A percentile compares a stretch with the other conserved stretches of the same genome.
phyloP scores from a whole-genome alignment of 2,888 invertebrate genomes.

The Drosophila ochracea region DNA sequence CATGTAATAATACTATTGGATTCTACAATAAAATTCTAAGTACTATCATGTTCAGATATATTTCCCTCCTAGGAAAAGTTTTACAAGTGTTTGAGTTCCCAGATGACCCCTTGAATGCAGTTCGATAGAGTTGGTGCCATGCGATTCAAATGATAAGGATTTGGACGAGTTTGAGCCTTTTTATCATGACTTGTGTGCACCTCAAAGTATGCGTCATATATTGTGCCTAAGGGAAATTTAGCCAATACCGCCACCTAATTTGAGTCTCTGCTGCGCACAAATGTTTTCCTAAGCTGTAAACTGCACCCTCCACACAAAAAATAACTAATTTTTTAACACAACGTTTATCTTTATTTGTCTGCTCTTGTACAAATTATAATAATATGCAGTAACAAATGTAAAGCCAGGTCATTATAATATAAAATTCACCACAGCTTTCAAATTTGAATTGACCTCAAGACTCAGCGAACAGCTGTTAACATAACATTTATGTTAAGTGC shows the following conservation, averaged over 20 bases:
- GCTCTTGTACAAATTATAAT: neutral
- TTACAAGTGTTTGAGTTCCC: neutral
- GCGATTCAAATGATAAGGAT: neutral
- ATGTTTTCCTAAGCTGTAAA: neutral
- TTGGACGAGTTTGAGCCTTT: neutral
- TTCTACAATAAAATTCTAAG: neutral
- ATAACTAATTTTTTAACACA: rapidly evolving
- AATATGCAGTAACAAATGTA: neutral
- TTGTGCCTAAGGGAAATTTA: neutral
- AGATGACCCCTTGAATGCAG: neutral
- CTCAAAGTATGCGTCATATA: neutral
- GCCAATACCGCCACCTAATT: neutral
- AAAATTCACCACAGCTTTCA: slow-evolving; percentile 14
- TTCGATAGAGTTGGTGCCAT: neutral
- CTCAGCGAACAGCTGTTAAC: slow-evolving; percentile 2
- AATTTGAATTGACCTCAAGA: neutral
- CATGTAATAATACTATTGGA: neutral
- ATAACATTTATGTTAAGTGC: neutral
- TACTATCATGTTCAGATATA: neutral
- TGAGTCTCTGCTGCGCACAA: neutral
- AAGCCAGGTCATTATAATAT: neutral
- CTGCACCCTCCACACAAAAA: rapidly evolving
- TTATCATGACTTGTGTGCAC: neutral
- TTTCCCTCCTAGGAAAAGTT: neutral
- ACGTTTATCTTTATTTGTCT: neutral